A percentile compares a stretch with the other conserved stretches of the same genome.
phyloP scores from a whole-genome alignment of 2,797 vertebrate genomes.

The Mionectes olivaceus region DNA sequence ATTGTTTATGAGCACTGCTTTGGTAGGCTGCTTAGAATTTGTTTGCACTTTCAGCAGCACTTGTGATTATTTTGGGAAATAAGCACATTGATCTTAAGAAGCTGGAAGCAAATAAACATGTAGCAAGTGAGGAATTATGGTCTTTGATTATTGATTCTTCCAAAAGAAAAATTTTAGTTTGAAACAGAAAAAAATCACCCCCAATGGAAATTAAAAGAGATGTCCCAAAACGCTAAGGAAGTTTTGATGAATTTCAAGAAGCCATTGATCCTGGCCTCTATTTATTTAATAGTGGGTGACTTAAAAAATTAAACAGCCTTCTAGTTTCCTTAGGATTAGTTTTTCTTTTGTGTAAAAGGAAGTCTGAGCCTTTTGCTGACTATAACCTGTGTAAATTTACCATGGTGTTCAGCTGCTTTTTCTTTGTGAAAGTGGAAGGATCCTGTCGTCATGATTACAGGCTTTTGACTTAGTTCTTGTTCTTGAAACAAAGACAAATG shows the following conservation, averaged over 20 bases:
- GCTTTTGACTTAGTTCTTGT: background rate
- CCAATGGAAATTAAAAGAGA: background rate
- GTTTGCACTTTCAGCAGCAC: background rate
- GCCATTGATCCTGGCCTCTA: background rate
- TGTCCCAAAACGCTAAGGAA: background rate
- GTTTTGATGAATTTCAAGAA: background rate
- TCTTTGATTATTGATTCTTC: background rate
- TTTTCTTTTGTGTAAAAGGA: background rate
- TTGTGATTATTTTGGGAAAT: background rate
- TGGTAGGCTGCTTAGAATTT: background rate
- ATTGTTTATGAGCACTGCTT: background rate
- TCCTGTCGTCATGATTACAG: background rate
- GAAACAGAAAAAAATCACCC: background rate
- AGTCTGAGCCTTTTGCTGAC: background rate
- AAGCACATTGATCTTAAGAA: background rate
- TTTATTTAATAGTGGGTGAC: background rate
- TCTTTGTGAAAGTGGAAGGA: background rate
- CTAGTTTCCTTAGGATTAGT: background rate
- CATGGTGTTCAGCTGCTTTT: rapidly evolving
- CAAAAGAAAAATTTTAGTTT: background rate
- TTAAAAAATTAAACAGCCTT: background rate
- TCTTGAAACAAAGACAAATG: background rate
- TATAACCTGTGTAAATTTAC: background rate
- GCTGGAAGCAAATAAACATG: background rate
- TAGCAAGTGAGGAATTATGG: background rate